phyloP scores from a whole-genome alignment of 2,888 invertebrate genomes.

The Campoplex capitator region DNA sequence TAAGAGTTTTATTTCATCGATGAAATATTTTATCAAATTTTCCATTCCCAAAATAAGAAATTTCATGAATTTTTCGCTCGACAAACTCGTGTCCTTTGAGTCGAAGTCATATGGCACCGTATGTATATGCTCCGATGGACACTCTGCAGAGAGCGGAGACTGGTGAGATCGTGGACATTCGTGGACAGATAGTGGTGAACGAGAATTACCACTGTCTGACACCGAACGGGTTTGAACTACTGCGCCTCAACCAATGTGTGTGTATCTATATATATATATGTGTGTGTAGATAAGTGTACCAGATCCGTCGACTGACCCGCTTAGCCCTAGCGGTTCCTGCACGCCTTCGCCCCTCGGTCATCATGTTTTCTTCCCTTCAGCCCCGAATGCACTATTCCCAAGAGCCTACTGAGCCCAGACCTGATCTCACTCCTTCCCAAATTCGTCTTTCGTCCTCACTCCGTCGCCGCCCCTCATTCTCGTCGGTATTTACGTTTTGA shows the following conservation, averaged over 20 bases:
- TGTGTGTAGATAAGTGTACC: slow-evolving; percentile 11
- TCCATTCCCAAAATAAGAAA: neutral
- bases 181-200: slow-evolving; percentile 61
- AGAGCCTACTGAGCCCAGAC: slow-evolving; percentile 14
- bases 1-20: neutral
- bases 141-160: slow-evolving; percentile 23
- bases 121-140: neutral
- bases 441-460: slow-evolving; percentile 11
- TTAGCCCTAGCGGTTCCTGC: slow-evolving; percentile 45
- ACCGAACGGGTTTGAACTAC: slow-evolving; percentile 60
- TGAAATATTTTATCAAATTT: neutral
- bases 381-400: slow-evolving; percentile 21
- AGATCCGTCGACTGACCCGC: slow-evolving; percentile 57
- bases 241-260: slow-evolving; percentile 48
- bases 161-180: slow-evolving; percentile 58
- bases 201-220: slow-evolving; percentile 69
- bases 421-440: neutral
- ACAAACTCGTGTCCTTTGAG: neutral
- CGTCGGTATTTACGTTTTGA: slow-evolving; percentile 67
- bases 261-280: neutral
- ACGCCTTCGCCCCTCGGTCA: slow-evolving; percentile 44
- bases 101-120: neutral
- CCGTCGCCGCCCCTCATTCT: slow-evolving; percentile 36
- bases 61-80: neutral
- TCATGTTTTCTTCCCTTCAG: slow-evolving; percentile 18